These are phyloP conservation scores for Scomberomorus guttatus DNA, from an alignment of 2,797 vertebrate species.

Conservation along the genomic window DNA sequence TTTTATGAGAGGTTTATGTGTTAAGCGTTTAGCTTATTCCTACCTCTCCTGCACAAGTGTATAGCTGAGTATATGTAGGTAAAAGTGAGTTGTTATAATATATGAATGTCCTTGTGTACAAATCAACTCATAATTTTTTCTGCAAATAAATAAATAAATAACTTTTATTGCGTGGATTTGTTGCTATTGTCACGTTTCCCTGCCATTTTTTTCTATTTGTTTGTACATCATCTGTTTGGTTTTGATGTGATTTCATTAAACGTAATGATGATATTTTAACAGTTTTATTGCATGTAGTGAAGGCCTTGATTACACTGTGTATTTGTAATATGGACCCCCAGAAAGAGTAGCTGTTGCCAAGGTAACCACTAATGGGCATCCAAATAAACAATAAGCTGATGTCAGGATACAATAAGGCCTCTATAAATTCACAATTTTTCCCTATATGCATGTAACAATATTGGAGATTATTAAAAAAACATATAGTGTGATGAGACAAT, in stretches of 20 bases:
- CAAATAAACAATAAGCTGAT: not conserved
- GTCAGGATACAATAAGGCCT: conserved; percentile 2
- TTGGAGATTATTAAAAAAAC: not conserved
- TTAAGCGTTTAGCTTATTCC: too few relatives aligned
- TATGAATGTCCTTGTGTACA: too few relatives aligned
- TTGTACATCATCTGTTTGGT: not conserved
- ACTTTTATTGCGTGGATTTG: not conserved
- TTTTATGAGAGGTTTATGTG: too few relatives aligned
- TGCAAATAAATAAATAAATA: too few relatives aligned
- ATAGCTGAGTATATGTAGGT: too few relatives aligned
- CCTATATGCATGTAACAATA: not conserved
- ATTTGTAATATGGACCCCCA: not conserved
- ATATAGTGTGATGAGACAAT: not conserved
- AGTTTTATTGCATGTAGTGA: too few relatives aligned
- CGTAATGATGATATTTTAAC: not conserved
- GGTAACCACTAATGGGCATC: conserved; percentile 28
- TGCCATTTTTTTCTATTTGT: not conserved
- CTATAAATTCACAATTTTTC: not conserved
- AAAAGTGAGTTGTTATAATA: too few relatives aligned
- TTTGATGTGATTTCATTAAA: not conserved
- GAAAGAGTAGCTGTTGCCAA: conserved; percentile 25
- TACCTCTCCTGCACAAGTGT: too few relatives aligned
- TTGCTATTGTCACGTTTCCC: not conserved
- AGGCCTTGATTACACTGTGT: not conserved
- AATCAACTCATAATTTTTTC: too few relatives aligned